Percentiles rank a stretch among this genome's conserved stretches.
These are phyloP conservation scores for Cotesia glomerata DNA, from an alignment of 1,140 invertebrate species.

Conservation along the genomic window DNA sequence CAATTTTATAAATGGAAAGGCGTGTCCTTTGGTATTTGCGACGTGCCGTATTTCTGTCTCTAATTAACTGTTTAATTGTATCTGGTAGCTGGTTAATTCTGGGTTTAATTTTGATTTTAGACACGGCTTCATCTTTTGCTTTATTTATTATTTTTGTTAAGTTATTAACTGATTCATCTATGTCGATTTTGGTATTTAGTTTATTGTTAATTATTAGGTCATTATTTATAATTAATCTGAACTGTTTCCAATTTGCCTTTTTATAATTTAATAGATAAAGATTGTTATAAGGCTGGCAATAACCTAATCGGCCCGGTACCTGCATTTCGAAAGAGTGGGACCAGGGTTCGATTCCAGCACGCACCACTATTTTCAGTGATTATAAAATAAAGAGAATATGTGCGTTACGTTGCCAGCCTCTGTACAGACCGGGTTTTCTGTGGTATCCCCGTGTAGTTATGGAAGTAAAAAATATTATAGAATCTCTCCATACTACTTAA, in stretches of 20 bases:
- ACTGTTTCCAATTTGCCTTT: background rate
- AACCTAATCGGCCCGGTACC: no score
- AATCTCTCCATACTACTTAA: no score
- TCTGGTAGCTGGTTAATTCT: background rate
- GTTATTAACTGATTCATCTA: background rate
- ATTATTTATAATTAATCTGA: background rate
- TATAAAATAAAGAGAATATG: no score
- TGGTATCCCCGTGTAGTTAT: no score
- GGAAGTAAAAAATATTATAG: no score
- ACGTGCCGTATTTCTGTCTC: background rate
- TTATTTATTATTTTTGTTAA: background rate
- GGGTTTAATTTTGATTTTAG: background rate
- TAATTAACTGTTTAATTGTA: background rate
- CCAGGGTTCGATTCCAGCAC: no score
- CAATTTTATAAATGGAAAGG: background rate
- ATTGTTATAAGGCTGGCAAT: no score
- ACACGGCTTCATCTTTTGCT: background rate
- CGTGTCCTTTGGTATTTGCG: background rate
- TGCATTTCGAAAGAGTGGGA: no score
- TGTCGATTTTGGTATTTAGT: background rate
- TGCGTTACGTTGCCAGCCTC: no score
- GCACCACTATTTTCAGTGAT: no score
- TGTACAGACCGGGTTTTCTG: no score
- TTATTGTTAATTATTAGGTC: background rate
- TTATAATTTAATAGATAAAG: background rate